phyloP scores from a whole-genome alignment of 2,888 invertebrate genomes.

The Parnassius smintheus region DNA sequence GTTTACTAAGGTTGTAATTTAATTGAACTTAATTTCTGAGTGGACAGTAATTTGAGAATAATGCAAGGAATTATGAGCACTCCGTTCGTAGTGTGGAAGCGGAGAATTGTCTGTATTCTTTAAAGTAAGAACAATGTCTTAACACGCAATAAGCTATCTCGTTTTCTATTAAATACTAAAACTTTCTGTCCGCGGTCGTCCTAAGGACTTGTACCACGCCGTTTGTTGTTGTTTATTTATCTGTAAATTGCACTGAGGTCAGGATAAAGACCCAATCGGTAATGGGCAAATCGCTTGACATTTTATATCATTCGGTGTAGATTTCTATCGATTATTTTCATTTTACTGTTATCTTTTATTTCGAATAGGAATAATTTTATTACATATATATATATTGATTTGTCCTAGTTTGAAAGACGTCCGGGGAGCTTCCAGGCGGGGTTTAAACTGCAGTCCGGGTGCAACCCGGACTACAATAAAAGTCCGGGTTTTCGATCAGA shows the following conservation, averaged over 20 bases:
- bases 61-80: slow-evolving; percentile 25
- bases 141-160: slow-evolving; percentile 19
- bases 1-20: background rate
- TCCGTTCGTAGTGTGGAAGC: slow-evolving; percentile 10
- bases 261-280: slow-evolving; percentile 7
- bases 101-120: slow-evolving; percentile 23
- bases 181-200: slow-evolving; percentile 21
- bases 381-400: no score
- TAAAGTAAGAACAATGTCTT: slow-evolving; percentile 24
- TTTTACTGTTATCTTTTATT: no score
- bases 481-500: no score
- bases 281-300: slow-evolving; percentile 10
- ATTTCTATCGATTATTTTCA: no score
- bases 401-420: no score
- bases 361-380: no score
- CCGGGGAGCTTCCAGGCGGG: no score
- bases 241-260: slow-evolving; percentile 9
- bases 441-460: no score
- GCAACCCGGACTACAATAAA: no score
- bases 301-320: background rate
- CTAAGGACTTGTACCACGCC: slow-evolving; percentile 18
- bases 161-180: slow-evolving; percentile 22
- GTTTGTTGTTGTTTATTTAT: slow-evolving; percentile 24
- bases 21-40: background rate
- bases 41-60: slow-evolving; percentile 27